phyloP scores from a whole-genome alignment of 2,888 invertebrate genomes.

The Meloe dianella region DNA sequence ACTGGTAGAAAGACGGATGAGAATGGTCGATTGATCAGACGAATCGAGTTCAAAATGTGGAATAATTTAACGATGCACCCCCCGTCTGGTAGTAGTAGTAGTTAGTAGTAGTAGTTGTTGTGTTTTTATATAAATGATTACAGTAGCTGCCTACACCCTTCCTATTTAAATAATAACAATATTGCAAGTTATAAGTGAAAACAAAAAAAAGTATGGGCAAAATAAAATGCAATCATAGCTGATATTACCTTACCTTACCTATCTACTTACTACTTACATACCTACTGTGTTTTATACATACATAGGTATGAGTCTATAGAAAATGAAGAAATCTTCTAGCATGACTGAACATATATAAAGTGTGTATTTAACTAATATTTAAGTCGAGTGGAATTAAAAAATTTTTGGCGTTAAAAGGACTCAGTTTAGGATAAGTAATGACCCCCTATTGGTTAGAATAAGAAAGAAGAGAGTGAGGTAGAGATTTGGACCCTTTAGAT shows the following conservation, averaged over 20 bases:
- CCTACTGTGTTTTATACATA: background rate
- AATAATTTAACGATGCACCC: slow-evolving; percentile 59
- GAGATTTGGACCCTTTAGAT: slow-evolving; percentile 45
- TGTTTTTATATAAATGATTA: too few relatives aligned
- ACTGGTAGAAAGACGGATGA: slow-evolving; percentile 31
- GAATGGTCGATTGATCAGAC: slow-evolving; percentile 54
- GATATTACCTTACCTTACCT: too few relatives aligned
- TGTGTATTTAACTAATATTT: slow-evolving; percentile 44
- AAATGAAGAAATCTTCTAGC: slow-evolving; percentile 33
- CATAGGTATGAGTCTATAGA: background rate
- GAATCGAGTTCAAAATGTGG: slow-evolving; percentile 55
- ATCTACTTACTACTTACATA: too few relatives aligned
- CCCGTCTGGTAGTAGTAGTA: slow-evolving; percentile 14
- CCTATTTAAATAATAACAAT: slow-evolving; percentile 1
- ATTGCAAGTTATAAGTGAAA: background rate
- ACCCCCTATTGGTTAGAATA: slow-evolving; percentile 50
- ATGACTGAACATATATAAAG: slow-evolving; percentile 48
- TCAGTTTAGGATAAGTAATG: slow-evolving; percentile 61
- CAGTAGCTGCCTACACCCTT: background rate
- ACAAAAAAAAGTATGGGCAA: background rate
- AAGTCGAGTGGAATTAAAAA: slow-evolving; percentile 38
- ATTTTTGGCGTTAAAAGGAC: slow-evolving; percentile 51
- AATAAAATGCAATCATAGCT: too few relatives aligned
- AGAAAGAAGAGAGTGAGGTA: slow-evolving; percentile 42
- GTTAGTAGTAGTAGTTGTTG: too few relatives aligned